Conservation (phyloP, 2,797 vertebrate genomes). For the Crenuchus spilurus region DNA sequence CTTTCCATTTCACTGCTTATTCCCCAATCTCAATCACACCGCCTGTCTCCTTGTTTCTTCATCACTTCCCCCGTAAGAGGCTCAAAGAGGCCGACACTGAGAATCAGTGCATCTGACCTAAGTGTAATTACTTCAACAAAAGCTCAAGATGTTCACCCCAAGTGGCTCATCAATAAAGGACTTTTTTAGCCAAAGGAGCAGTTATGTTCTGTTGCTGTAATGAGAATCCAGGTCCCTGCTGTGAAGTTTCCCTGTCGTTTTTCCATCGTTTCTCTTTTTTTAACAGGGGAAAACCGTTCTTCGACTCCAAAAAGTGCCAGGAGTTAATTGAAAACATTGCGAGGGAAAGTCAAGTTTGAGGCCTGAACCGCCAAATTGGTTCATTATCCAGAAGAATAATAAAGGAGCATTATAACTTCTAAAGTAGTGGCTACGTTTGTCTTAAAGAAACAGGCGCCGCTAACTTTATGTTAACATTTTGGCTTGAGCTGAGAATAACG, state of each 20-base stretch:
- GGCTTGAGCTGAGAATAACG: not conserved
- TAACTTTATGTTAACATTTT: constrained; percentile 2
- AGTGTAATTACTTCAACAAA: constrained; percentile 14
- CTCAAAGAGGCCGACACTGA: constrained; percentile 40
- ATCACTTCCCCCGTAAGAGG: constrained; percentile 74
- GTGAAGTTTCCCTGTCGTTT: constrained; percentile 81
- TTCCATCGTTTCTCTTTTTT: constrained; percentile 82
- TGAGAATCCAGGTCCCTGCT: constrained; percentile 84
- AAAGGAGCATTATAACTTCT: constrained; percentile 77
- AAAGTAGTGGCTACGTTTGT: constrained; percentile 60
- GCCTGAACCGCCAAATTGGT: constrained; percentile 66
- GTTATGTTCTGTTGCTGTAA: constrained; percentile 83
- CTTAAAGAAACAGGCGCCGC: constrained; percentile 70
- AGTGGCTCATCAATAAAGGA: constrained; percentile 79
- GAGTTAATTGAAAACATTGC: constrained; percentile 90
- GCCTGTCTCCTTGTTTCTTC: constrained; percentile 82
- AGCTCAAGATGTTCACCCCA: constrained; percentile 13
- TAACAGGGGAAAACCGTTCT: constrained; percentile 77
- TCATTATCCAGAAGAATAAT: constrained; percentile 82
- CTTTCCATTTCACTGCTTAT: constrained; percentile 78
- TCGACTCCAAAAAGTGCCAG: constrained; percentile 73
- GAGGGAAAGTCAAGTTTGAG: constrained; percentile 82
- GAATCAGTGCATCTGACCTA: constrained; percentile 7
- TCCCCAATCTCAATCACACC: constrained; percentile 78
- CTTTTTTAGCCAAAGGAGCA: constrained; percentile 63